Evolutionary conservation across 2,797 vertebrate species (phyloP).

Genomic region (Petrocephalus sullivani): DNA sequence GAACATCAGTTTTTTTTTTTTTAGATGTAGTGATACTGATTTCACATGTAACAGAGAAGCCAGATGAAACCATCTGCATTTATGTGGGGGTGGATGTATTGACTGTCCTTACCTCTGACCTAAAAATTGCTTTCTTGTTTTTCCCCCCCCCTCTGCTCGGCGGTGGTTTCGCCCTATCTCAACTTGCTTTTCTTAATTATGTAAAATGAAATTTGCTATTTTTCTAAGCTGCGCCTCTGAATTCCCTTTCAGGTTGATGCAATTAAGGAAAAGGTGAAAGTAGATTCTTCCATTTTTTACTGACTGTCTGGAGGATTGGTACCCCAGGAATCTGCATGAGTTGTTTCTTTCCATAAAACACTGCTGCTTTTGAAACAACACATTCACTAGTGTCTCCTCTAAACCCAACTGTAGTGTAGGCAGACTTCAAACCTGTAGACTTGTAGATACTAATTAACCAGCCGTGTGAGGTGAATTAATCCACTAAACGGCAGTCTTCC

Average conservation of each 20-base stretch:
- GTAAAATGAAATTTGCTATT: constrained; percentile 26
- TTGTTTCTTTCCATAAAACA: constrained; percentile 62
- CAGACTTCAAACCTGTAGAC: constrained; percentile 56
- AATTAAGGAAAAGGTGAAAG: constrained; percentile 92
- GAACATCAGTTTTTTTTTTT: neutral
- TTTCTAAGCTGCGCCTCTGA: constrained; percentile 67
- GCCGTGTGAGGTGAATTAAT: constrained; percentile 51
- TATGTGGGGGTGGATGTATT: neutral
- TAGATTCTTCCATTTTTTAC: constrained; percentile 66
- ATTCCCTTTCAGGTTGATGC: constrained; percentile 96
- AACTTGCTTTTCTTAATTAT: constrained; percentile 20
- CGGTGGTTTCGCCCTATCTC: neutral
- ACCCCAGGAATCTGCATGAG: constrained; percentile 88
- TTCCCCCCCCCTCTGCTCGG: neutral
- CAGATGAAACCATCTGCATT: neutral
- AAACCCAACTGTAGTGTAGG: constrained; percentile 52
- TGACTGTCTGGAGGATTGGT: constrained; percentile 71
- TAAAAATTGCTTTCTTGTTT: neutral
- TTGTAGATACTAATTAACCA: constrained; percentile 63
- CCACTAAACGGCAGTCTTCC: constrained; percentile 52
- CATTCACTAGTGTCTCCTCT: constrained; percentile 63
- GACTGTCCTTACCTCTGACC: neutral
- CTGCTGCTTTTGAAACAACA: constrained; percentile 56
- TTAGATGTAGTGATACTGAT: neutral
- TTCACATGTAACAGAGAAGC: neutral